phyloP scores from a whole-genome alignment of 2,113 vertebrate genomes.

The Bucco capensis region DNA sequence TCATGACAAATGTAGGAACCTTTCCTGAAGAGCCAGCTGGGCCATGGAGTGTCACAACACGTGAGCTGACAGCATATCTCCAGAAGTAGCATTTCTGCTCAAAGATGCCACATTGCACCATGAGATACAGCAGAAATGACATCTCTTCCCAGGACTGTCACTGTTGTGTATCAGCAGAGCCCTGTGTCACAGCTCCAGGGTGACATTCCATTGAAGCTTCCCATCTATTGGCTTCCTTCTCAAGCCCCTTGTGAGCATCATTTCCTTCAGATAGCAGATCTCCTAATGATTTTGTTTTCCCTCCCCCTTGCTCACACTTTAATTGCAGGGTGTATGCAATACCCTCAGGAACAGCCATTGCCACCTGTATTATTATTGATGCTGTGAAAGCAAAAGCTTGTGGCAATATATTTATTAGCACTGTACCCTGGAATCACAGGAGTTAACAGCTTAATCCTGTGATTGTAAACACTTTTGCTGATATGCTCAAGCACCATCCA shows the following conservation, averaged over 20 bases:
- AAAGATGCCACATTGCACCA: fast-evolving
- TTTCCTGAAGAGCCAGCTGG: not conserved
- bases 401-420: slow-evolving; percentile 78
- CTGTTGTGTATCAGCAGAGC: not conserved
- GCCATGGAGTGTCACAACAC: not conserved
- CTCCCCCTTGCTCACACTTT: slow-evolving; percentile 59
- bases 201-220: slow-evolving; percentile 68
- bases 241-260: slow-evolving; percentile 67
- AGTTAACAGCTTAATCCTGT: slow-evolving; percentile 73
- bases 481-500: slow-evolving; percentile 34
- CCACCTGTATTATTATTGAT: slow-evolving; percentile 79
- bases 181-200: slow-evolving; percentile 18
- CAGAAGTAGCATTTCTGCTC: not conserved
- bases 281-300: slow-evolving; percentile 68
- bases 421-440: slow-evolving; percentile 60
- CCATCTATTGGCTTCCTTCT: slow-evolving; percentile 72
- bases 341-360: slow-evolving; percentile 73
- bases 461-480: slow-evolving; percentile 64
- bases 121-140: not conserved
- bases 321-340: slow-evolving; percentile 75
- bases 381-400: slow-evolving; percentile 71
- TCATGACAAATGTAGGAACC: fast-evolving
- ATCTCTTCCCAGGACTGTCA: not conserved
- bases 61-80: not conserved
- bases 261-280: slow-evolving; percentile 65